Evolutionary conservation across 2,797 vertebrate species (phyloP), one percentile per base, ranked within the genome.

Genomic region (Danio jaintianensis): DNA sequence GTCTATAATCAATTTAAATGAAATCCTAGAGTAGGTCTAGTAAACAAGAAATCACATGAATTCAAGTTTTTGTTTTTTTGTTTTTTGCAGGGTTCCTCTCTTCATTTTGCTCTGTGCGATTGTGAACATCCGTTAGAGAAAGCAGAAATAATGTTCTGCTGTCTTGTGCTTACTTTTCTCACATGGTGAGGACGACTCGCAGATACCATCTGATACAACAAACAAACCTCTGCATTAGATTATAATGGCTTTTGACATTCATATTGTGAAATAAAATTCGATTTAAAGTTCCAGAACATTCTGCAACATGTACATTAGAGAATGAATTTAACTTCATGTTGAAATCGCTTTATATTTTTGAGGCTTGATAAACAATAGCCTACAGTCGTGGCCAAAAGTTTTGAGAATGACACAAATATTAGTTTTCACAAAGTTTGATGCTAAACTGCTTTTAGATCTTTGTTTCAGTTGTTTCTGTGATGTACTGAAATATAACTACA

Each of bases 111-210:
- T 59, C 7, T 22, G 38, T 29, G 40, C 67, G 58, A 67, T 71
- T 78, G 64, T 77, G 69, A 78, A 82, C 47, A 75, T 56, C 66
- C 16, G 12, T 75, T 53, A 45, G 42, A 71, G 76, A 70, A 59
- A 70, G 58, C 52, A 84, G 58, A 79, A 82, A 78, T 84, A 56
- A 77, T 77, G 59, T 77, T 77, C 63, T 55, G 55, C 77, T 61
- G 76, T 75, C 77, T 79, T 84, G 61, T 81, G 69, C 75, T 72
- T 50, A 47, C 40, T 78, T 48, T 72, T 79, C 58, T 55, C 73
- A 80, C 71, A 78, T 58, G 70, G 64, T 63, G 69, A 62, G 64
- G 12, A 29, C 29, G 68, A 52, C 62, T 55, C 68, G 74, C 58
- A 83, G 70, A 82, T 78, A 76, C 53, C 56, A 22, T 22, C 73